Conservation (phyloP, 2,113 vertebrate species). For the Calyptomena viridis region DNA sequence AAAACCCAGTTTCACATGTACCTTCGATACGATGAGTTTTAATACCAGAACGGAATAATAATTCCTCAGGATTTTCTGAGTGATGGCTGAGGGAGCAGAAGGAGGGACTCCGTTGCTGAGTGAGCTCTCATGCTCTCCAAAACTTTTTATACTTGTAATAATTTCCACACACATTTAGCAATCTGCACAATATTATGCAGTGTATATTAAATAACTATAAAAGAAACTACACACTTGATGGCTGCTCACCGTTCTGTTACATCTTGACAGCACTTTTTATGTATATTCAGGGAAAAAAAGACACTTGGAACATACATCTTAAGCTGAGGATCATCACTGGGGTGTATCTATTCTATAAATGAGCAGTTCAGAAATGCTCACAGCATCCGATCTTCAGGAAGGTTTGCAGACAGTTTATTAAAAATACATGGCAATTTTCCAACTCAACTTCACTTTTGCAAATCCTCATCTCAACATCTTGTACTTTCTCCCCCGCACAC, state of each 20-base stretch:
- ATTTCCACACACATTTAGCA: not conserved
- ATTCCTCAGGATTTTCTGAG: constrained; percentile 17
- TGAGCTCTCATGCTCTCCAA: not conserved
- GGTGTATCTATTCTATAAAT: not conserved
- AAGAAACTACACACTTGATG: not conserved
- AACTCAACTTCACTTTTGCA: not conserved
- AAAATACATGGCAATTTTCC: not conserved
- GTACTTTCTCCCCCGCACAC: not conserved
- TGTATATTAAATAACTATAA: constrained; percentile 5
- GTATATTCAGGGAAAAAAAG: not conserved
- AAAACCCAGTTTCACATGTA: constrained; percentile 42
- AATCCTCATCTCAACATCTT: not conserved
- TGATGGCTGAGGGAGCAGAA: not conserved
- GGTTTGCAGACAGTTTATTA: not conserved
- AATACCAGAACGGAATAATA: constrained; percentile 17
- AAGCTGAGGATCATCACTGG: not conserved
- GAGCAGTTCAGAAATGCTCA: not conserved
- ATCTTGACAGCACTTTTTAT: not conserved
- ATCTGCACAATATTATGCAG: not conserved
- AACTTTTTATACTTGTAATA: not conserved
- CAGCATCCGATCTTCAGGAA: not conserved
- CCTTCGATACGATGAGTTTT: constrained; percentile 19
- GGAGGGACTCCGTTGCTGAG: not conserved
- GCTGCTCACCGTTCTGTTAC: constrained; percentile 1
- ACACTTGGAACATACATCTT: not conserved